A percentile compares a stretch with the other conserved stretches of the same genome.
phyloP scores from a whole-genome alignment of 1,140 invertebrate species.

The Ylistrum balloti region DNA sequence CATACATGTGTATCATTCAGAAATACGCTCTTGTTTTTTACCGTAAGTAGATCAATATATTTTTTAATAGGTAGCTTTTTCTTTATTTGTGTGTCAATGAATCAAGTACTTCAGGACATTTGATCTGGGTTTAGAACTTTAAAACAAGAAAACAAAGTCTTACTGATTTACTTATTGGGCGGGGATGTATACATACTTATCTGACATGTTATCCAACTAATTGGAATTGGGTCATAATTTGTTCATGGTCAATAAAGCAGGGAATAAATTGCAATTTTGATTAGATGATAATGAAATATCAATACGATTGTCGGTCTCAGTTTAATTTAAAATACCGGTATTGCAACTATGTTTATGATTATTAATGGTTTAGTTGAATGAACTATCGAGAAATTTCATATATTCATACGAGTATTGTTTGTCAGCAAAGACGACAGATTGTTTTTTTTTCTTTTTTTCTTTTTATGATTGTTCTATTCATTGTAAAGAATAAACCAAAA shows the following conservation, averaged over 20 bases:
- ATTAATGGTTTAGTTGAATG: too few species aligned
- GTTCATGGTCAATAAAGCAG: neutral
- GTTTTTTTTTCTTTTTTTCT: too few species aligned
- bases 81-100: conserved; percentile 14
- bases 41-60: conserved; percentile 28
- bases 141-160: neutral
- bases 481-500: too few species aligned
- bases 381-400: too few species aligned
- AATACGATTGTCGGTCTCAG: neutral
- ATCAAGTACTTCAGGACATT: neutral
- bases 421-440: too few species aligned
- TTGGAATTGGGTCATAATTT: neutral
- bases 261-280: neutral
- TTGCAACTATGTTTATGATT: too few species aligned
- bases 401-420: too few species aligned
- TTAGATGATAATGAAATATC: neutral
- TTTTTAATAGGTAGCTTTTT: neutral
- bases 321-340: too few species aligned
- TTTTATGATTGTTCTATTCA: too few species aligned
- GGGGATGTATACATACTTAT: neutral
- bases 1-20: neutral
- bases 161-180: neutral
- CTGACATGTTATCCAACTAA: neutral
- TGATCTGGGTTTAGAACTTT: neutral
- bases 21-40: neutral